Percentiles rank a stretch among this genome's conserved stretches.
Conservation (phyloP, 2,113 vertebrate genomes). For the Balaeniceps rex region DNA sequence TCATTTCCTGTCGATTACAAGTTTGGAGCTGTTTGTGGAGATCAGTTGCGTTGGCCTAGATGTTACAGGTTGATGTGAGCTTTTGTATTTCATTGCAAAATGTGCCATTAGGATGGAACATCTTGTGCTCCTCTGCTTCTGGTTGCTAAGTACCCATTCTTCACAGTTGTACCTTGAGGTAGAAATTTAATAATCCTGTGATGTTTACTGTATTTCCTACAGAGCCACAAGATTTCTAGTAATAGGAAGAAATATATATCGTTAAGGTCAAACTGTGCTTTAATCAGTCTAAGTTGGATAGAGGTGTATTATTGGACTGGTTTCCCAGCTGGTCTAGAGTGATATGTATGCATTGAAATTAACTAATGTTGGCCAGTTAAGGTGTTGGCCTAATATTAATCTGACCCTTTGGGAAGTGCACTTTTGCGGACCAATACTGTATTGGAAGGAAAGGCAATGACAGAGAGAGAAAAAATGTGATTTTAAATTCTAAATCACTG, state of each 20-base stretch:
- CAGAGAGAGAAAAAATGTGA: background rate
- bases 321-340: background rate
- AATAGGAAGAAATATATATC: background rate
- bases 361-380: background rate
- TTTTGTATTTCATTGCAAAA: constrained; percentile 7
- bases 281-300: background rate
- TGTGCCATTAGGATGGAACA: background rate
- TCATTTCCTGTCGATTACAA: background rate
- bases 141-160: constrained; percentile 66
- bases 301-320: background rate
- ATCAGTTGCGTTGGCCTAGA: background rate
- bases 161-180: constrained; percentile 13
- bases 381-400: background rate
- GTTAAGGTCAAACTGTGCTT: background rate
- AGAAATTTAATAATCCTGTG: constrained; percentile 18
- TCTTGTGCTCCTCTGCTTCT: constrained; percentile 51
- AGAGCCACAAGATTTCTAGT: background rate
- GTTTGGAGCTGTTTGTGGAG: background rate
- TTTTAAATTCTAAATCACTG: background rate
- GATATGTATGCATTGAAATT: background rate
- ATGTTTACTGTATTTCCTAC: background rate
- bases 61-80: background rate
- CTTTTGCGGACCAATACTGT: background rate
- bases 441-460: background rate
- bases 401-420: background rate